Base-by-base conservation (phyloP, 2,888 invertebrate genomes). In the Willowsia nigromaculata region DNA sequence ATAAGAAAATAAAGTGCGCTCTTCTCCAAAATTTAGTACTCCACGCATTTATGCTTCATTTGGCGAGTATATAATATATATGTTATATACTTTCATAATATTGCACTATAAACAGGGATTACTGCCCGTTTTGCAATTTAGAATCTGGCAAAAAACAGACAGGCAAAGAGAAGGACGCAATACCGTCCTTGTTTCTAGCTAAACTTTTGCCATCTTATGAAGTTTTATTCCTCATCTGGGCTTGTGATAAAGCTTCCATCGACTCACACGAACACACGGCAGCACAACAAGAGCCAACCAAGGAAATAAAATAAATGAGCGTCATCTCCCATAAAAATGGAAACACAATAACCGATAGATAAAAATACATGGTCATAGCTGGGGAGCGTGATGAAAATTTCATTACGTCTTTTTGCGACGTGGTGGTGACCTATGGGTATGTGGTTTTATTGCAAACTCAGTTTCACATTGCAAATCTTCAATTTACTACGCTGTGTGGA, bases 21-120 rank as follows among this genome's bases (percentile, higher is more conserved):
- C 59, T 59, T 18, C 40, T 59, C 18, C 37, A n/a, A 3, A 13
- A 18, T 76, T 76, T 47, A 76, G n/a, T 76, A 9, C 7, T 30
- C 76, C 76, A 40, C 33, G 83, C 27, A n/a, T 74, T 40, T n/a
- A 84, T 59, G 85, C 85, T 85, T 85, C 74, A 85, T 85, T 85
- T 59, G 50, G 15, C 76, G 27, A 50, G 76, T 76, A 74, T 43
- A 18, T n/a, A 65, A 11, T 7, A 9, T 22, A 53, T 9, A 15
- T 22, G 5, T 3, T 50, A 15, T n/a, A 50, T 50, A 15, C 50
- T n/a, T 50, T 4, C 56, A 4, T 5, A 1, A 11, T 56, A 56
- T 2, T 22, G 22, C 56, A 22, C 5, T 2, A 47, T 47, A 47
- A 47, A 47, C 47, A 56, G 18, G 22, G 18, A 22, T 13, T 65